phyloP scores from a whole-genome alignment of 2,113 vertebrate genomes.

The Toxotes chatareus region DNA sequence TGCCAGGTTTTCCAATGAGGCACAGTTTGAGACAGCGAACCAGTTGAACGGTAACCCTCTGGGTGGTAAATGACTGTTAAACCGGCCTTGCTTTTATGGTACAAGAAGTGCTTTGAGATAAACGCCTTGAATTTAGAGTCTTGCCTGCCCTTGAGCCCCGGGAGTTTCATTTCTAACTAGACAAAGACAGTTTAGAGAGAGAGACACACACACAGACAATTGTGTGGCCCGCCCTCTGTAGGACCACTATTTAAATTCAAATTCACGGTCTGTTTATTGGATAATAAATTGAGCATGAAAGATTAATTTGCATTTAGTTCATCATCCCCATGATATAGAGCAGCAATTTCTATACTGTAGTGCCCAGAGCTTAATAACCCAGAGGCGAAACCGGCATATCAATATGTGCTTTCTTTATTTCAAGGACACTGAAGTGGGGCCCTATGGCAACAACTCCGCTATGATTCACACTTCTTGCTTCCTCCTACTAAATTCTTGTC shows the following conservation, averaged over 20 bases:
- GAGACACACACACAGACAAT: conserved; percentile 16
- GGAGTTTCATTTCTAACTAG: conserved; percentile 45
- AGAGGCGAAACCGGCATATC: conserved; percentile 52
- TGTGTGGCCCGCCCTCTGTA: conserved; percentile 46
- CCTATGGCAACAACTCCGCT: conserved; percentile 40
- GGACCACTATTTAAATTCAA: conserved; percentile 66
- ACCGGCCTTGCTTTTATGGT: conserved; percentile 34
- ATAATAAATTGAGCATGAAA: conserved; percentile 79
- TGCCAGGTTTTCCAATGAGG: conserved; percentile 47
- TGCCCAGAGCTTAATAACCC: conserved; percentile 62
- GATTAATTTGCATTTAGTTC: conserved; percentile 76
- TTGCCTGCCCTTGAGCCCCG: conserved; percentile 9
- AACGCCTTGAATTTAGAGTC: conserved; percentile 27
- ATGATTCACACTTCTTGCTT: conserved; percentile 62
- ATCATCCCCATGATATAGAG: conserved; percentile 66
- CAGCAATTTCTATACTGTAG: conserved; percentile 59
- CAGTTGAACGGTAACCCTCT: conserved; percentile 19
- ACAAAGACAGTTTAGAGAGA: conserved; percentile 45
- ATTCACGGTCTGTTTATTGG: conserved; percentile 73
- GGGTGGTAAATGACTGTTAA: conserved; percentile 40
- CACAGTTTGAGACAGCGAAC: conserved; percentile 20
- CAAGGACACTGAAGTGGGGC: conserved; percentile 65
- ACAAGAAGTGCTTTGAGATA: conserved; percentile 21
- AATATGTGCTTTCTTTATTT: conserved; percentile 61
- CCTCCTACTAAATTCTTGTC: conserved; percentile 69